phyloP scores from a whole-genome alignment of 2,113 vertebrate genomes.

The rabbit (Oryctolagus cuniculus) region DNA sequence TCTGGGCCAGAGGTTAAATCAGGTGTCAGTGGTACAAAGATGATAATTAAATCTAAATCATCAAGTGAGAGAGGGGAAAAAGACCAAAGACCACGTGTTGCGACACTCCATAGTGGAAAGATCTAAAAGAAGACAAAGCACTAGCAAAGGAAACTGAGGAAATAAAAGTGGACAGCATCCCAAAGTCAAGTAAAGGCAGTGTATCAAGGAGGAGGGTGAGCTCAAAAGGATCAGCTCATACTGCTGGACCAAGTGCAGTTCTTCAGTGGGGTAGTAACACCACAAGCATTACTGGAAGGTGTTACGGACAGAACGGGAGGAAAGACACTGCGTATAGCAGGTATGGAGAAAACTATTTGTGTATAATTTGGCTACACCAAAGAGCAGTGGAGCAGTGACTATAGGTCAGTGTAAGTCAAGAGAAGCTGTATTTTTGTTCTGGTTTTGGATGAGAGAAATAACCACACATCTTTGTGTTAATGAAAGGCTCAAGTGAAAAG shows the following conservation, averaged over 20 bases:
- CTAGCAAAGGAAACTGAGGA: background rate
- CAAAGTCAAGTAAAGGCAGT: background rate
- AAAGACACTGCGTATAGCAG: background rate
- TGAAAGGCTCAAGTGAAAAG: background rate
- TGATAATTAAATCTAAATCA: background rate
- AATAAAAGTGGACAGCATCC: background rate
- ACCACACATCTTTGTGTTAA: background rate
- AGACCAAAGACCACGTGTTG: background rate
- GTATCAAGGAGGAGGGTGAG: background rate
- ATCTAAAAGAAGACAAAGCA: background rate
- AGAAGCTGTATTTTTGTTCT: background rate
- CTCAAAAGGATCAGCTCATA: background rate
- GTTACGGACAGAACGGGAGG: background rate
- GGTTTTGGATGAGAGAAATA: background rate
- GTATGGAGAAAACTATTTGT: background rate
- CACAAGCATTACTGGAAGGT: background rate
- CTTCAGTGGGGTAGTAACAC: background rate
- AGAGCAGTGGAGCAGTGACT: background rate
- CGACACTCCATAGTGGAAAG: background rate
- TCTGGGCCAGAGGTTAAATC: background rate
- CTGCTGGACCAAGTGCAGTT: background rate
- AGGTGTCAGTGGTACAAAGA: background rate
- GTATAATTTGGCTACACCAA: background rate
- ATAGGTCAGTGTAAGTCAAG: background rate
- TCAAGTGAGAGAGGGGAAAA: background rate